phyloP scores from a whole-genome alignment of 2,888 invertebrate species.

The Apamea sordens region DNA sequence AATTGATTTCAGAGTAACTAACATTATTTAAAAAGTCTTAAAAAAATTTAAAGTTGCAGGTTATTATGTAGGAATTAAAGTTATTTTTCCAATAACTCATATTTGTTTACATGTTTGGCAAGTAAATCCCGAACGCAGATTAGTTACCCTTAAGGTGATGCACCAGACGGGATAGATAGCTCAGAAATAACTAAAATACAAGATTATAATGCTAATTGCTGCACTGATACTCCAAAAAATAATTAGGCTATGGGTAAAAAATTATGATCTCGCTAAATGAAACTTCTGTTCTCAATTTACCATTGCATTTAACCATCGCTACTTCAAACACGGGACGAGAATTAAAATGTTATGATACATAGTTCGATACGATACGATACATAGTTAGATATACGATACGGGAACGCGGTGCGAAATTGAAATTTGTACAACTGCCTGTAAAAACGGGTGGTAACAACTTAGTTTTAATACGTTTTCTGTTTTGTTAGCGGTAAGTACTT shows the following conservation, averaged over 20 bases:
- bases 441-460: constrained; percentile 6
- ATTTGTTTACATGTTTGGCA: no score
- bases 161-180: no score
- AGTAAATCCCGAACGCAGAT: no score
- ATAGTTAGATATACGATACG: background rate
- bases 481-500: background rate
- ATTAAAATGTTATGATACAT: constrained; percentile 50
- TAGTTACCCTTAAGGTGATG: no score
- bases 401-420: constrained; percentile 31
- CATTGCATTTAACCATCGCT: background rate
- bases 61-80: no score
- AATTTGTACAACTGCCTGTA: constrained; percentile 27
- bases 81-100: no score
- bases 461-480: constrained; percentile 26
- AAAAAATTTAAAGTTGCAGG: no score
- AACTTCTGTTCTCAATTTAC: constrained; percentile 19
- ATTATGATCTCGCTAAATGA: background rate
- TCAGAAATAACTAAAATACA: no score
- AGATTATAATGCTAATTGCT: no score
- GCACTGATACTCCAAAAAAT: background rate
- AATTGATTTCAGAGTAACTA: no score
- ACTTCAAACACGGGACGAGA: constrained; percentile 33
- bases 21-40: no score
- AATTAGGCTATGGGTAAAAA: background rate
- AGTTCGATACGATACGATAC: background rate